Evolutionary conservation across 2,888 invertebrate genomes (phyloP), one percentile per base, ranked within the genome.

Genomic region (Drosophila rubida): DNA sequence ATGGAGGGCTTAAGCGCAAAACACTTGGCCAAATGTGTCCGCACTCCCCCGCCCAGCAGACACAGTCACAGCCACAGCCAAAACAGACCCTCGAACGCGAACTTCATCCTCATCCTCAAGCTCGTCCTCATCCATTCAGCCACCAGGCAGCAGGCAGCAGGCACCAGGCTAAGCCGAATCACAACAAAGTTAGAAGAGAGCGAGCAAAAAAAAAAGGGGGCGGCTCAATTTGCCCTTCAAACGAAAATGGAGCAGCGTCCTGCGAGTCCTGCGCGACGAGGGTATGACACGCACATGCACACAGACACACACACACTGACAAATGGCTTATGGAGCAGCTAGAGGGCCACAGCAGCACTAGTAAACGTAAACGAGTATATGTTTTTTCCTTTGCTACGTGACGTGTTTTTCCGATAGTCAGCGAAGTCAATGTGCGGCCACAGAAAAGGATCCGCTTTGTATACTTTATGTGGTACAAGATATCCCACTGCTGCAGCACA

Each of bases 11-110:
- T 91, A 92, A 89, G 90, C 91, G 87, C 87, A 90, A 92, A 92
- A 89, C 89, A 91, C 91, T 92, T 90, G 90, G 90, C 92, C 92
- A 92, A 92, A 92, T 92, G 92, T 91, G 92, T 91, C 92, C 91
- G 81, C 88, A 82, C 64, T 54, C 41, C 46, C n/a, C 30, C 7
- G 6, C 35, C 30, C 7, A 6, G 48, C 27, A 39, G 11, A 25
- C 48, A 55, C n/a, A n/a, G n/a, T n/a, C n/a, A n/a, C n/a, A n/a
- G 16, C 27, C 25, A 49, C 64, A 61, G 25, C 59, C 61, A 46
- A 48, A 46, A 53, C 57, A 72, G 73, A 65, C 69, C 65, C 65
- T 60, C 27, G 9, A 9, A 11, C 32, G 1, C 32, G n/a, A 32
- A 32, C 32, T 30, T 30, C 59, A 50, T 25, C 55, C 44, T 13